These are phyloP conservation scores for Diaphora mendica DNA, from an alignment of 2,888 invertebrate genomes.

Conservation along the genomic window DNA sequence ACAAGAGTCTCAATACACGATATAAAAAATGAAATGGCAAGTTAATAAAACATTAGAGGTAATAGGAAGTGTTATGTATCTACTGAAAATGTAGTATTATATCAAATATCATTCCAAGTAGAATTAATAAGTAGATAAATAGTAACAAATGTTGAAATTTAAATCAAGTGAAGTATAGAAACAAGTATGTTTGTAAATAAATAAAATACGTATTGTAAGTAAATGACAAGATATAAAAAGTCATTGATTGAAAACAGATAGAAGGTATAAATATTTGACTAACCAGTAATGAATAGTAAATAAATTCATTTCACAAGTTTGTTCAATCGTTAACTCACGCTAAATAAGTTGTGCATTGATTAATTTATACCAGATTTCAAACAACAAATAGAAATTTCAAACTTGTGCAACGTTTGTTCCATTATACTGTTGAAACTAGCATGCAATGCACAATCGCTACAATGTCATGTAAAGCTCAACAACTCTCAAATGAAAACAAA, in stretches of 20 bases:
- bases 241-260: conserved; percentile 20
- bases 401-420: conserved; percentile 59
- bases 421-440: conserved; percentile 52
- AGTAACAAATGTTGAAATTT: conserved; percentile 10
- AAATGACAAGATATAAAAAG: conserved; percentile 23
- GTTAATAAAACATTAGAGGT: conserved; percentile 44
- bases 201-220: conserved; percentile 11
- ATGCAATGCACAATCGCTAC: conserved; percentile 66
- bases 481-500: conserved; percentile 62
- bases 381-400: conserved; percentile 38
- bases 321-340: conserved; percentile 17
- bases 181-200: conserved; percentile 19
- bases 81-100: conserved; percentile 29
- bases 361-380: conserved; percentile 23
- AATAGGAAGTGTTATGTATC: conserved; percentile 35
- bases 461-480: conserved; percentile 60
- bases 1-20: conserved; percentile 49
- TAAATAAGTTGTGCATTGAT: conserved; percentile 12
- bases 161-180: conserved; percentile 11
- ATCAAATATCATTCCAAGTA: conserved; percentile 35
- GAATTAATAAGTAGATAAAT: conserved; percentile 11
- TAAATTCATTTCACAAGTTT: conserved; percentile 61
- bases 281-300: conserved; percentile 23
- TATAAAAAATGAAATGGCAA: conserved; percentile 25
- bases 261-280: conserved; percentile 22